Conservation (phyloP, 2,797 vertebrate species). For the Macropus fuliginosus region DNA sequence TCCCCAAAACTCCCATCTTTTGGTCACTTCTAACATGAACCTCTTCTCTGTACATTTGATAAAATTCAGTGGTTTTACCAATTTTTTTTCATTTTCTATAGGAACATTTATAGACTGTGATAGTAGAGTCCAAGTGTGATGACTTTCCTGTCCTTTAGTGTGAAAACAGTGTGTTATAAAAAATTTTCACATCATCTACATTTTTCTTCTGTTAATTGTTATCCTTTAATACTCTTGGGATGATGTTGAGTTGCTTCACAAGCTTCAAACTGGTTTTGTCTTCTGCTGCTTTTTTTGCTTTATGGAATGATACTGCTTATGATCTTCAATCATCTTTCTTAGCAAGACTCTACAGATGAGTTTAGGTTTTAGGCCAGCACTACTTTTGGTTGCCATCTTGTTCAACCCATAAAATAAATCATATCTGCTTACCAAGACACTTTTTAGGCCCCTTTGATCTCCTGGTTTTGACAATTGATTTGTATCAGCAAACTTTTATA, state of each 20-base stretch:
- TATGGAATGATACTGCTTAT: neutral
- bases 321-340: neutral
- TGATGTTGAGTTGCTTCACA: neutral
- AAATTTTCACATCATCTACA: neutral
- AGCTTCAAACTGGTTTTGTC: neutral
- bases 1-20: neutral
- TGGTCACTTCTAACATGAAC: neutral
- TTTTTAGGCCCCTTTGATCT: neutral
- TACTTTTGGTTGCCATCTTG: neutral
- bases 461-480: neutral
- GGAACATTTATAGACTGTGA: neutral
- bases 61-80: neutral
- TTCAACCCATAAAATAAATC: neutral
- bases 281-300: neutral
- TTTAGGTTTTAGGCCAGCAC: neutral
- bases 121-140: neutral
- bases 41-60: neutral
- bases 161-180: neutral
- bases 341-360: neutral
- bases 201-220: neutral
- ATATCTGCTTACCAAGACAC: neutral
- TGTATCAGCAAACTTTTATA: neutral
- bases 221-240: neutral
- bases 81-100: neutral
- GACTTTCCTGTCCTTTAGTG: neutral